These are phyloP conservation scores for Pseudotriccus pelzelni DNA, from an alignment of 2,797 vertebrate genomes.

Conservation along the genomic window DNA sequence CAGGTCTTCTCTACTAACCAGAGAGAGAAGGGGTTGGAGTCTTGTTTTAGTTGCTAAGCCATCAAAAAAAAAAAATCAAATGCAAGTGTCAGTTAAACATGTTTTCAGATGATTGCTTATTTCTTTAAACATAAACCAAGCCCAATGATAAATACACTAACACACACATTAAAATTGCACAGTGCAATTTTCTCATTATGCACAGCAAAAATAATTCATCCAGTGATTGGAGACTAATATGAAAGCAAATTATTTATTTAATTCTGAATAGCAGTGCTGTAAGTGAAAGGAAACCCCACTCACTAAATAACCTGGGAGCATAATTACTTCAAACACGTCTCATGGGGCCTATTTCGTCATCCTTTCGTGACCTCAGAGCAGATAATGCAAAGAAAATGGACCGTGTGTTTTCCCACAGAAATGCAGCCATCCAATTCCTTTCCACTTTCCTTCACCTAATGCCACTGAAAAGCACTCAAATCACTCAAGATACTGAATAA, in stretches of 20 bases:
- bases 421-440: not conserved
- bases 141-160: not conserved
- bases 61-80: not conserved
- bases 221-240: not conserved
- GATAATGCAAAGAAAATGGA: slow-evolving; percentile 19
- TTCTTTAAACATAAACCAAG: not conserved
- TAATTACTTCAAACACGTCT: not conserved
- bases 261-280: not conserved
- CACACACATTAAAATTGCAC: not conserved
- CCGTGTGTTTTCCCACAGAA: not conserved
- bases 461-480: not conserved
- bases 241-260: slow-evolving; percentile 14
- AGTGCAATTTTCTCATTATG: slow-evolving; percentile 13
- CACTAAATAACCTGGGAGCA: not conserved
- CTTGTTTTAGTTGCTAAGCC: not conserved
- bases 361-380: not conserved
- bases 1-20: not conserved
- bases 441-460: not conserved
- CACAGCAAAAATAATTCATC: not conserved
- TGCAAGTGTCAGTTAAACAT: not conserved
- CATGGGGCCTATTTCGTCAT: not conserved
- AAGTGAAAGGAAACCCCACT: not conserved
- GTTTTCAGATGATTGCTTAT: not conserved
- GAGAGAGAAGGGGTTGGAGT: not conserved
- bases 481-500: not conserved